Conservation (phyloP, 2,113 vertebrate genomes). For the Onychorhynchus coronatus region DNA sequence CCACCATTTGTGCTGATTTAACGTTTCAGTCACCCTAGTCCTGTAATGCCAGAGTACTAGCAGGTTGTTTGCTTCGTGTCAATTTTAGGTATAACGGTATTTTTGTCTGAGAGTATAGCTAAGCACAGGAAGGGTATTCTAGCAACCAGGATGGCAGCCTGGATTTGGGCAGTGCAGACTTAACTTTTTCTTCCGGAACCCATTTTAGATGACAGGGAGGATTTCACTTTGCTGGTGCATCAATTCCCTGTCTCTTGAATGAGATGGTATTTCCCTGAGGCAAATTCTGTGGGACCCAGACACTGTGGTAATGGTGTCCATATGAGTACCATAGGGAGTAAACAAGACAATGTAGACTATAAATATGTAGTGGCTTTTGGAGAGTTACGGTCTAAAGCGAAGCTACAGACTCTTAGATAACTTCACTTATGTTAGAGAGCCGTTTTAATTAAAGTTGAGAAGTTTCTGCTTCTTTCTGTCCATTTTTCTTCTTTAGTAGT, state of each 20-base stretch:
- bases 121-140: not conserved
- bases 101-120: not conserved
- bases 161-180: not conserved
- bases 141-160: not conserved
- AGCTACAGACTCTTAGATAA: constrained; percentile 64
- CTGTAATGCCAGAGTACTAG: not conserved
- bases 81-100: constrained; percentile 19
- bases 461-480: constrained; percentile 77
- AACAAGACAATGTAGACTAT: not conserved
- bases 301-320: not conserved
- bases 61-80: constrained; percentile 31
- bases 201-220: not conserved
- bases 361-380: constrained; percentile 5
- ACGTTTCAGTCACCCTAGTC: not conserved
- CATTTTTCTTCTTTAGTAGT: constrained; percentile 77
- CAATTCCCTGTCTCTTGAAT: not conserved
- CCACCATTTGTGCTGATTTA: not conserved
- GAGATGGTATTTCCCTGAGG: not conserved
- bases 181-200: not conserved
- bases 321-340: not conserved
- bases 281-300: not conserved
- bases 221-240: not conserved
- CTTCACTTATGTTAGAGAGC: constrained; percentile 69
- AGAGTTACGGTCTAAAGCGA: not conserved
- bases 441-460: constrained; percentile 77